These are phyloP conservation scores for Notechis scutatus DNA, from an alignment of 2,113 vertebrate genomes.

Conservation along the genomic window DNA sequence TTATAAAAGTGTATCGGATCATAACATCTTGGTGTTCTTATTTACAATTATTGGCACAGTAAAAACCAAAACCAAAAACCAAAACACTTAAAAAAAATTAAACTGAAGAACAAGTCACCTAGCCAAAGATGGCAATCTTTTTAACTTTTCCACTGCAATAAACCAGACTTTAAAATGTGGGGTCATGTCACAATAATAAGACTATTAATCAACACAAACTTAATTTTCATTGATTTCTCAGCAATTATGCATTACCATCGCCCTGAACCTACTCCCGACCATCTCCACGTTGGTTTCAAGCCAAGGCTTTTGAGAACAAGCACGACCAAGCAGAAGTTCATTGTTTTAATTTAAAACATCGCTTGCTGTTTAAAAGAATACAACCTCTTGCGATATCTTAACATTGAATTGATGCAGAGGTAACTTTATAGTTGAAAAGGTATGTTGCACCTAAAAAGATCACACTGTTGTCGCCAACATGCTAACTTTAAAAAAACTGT, in stretches of 20 bases:
- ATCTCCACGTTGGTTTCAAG: neutral
- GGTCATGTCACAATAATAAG: conserved; percentile 3
- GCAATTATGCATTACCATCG: neutral
- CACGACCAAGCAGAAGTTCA: neutral
- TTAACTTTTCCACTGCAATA: neutral
- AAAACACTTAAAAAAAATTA: neutral
- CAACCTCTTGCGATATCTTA: conserved; percentile 13
- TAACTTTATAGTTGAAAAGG: neutral
- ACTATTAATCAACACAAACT: neutral
- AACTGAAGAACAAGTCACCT: neutral
- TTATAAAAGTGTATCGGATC: too few relatives aligned
- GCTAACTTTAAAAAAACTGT: neutral
- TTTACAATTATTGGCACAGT: too few relatives aligned
- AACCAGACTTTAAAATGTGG: neutral
- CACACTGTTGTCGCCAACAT: neutral
- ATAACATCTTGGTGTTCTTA: too few relatives aligned
- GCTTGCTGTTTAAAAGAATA: neutral
- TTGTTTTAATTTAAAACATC: conserved; percentile 26
- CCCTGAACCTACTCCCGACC: neutral
- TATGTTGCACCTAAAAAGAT: neutral
- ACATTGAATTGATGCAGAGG: conserved; percentile 33
- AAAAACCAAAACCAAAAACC: too few relatives aligned
- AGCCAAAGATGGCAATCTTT: neutral
- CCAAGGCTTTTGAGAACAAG: neutral
- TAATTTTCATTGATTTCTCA: neutral